Evolutionary conservation across 2,797 vertebrate species (phyloP), one percentile per base, ranked within the genome.

Genomic region (Phrynocephalus guinanensis): DNA sequence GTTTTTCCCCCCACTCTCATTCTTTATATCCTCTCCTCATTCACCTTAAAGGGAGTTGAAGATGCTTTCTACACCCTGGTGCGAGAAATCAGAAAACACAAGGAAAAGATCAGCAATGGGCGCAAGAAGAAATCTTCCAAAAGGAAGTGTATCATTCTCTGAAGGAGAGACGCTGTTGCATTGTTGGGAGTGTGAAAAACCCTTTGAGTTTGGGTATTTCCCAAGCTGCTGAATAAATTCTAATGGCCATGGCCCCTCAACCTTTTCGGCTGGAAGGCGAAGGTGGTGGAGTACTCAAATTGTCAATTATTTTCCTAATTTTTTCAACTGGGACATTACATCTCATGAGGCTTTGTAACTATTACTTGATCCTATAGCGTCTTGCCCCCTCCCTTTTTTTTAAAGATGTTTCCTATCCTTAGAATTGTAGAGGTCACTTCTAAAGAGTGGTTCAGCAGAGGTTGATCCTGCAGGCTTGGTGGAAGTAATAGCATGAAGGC

Each of bases 51-150:
- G 98, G 98, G 98, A 30, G 98, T 98, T 68, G 98, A 98, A 89
- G 98, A 98, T 88, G 98, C 97, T 3, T 98, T 98, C 91, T 98
- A 98, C 92, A 98, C 98, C 3, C 96, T 98, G 16, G 98, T 98
- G 50, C 95, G 98, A 73, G 98, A 98, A 94, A 98, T 98, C 86
- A 96, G 98, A 92, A 97, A 94, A 94, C 98, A 98, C 89, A 98
- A 98, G 94, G 98, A 98, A 94, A 98, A 98, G 94, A 97, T 98
- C 95, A 98, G 96, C 96, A 98, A 97, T 91, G 98, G 98, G 91
- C 98, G 97, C 95, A 98, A 97, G 97, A 98, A 98, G 95, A 98
- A 98, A 85, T 92, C 90, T 79, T 95, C 94, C 63, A 94, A 93
- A 85, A 90, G 91, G 56, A 95, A 92, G 91, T 95, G 94, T 73